These are phyloP conservation scores for Himalopsyche japonica DNA, from an alignment of 2,888 invertebrate genomes.

Conservation along the genomic window DNA sequence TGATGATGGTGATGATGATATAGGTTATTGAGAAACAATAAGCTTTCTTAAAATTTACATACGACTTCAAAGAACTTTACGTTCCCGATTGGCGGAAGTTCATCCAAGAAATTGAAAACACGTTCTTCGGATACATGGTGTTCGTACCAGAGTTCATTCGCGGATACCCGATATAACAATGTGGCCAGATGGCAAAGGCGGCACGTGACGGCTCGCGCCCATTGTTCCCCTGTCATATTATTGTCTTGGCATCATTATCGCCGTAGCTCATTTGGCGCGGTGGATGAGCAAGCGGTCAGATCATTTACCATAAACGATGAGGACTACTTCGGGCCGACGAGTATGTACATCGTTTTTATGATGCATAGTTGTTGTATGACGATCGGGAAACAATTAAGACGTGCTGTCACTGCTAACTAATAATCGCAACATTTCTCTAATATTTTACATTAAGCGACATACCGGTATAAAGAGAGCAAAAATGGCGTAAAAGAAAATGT, in stretches of 20 bases:
- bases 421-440: not conserved
- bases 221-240: conserved; percentile 11
- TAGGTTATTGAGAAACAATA: too few species aligned
- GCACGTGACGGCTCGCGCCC: conserved; percentile 27
- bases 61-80: too few species aligned
- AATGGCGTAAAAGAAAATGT: too few species aligned
- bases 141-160: not conserved
- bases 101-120: not conserved
- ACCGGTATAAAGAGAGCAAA: too few species aligned
- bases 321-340: not conserved
- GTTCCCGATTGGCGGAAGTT: too few species aligned
- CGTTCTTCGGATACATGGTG: not conserved
- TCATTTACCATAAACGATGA: not conserved
- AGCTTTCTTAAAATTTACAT: too few species aligned
- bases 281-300: not conserved
- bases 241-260: conserved; percentile 6
- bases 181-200: conserved; percentile 3
- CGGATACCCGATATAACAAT: not conserved
- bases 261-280: not conserved
- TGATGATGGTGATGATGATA: too few species aligned
- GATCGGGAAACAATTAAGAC: not conserved
- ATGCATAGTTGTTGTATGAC: not conserved
- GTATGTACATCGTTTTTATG: not conserved
- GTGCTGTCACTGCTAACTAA: not conserved
- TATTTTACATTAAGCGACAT: not conserved